Evolutionary conservation across 2,113 vertebrate genomes (phyloP).

Genomic region (Cyprinus carpio): DNA sequence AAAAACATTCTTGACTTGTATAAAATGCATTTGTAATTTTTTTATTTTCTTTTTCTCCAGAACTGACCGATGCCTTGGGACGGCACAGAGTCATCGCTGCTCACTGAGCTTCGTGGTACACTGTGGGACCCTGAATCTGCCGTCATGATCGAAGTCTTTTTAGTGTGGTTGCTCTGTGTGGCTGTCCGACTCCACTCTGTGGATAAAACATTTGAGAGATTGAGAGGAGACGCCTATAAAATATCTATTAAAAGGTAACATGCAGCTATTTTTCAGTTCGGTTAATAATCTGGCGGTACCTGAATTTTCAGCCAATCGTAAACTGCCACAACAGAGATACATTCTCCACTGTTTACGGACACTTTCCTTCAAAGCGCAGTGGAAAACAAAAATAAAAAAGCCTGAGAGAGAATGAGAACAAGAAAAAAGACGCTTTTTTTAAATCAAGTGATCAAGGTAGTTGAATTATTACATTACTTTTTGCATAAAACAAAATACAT

Average conservation of each 20-base stretch:
- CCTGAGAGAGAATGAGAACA: conserved; percentile 72
- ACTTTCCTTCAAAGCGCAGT: conserved; percentile 91
- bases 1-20: neutral
- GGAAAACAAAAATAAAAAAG: conserved; percentile 94
- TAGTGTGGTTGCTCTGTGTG: conserved; percentile 57
- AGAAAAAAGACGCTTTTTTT: neutral
- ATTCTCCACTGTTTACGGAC: conserved; percentile 92
- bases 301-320: conserved; percentile 88
- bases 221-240: neutral
- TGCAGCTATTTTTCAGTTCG: neutral
- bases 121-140: neutral
- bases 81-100: conserved; percentile 50
- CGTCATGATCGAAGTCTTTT: conserved; percentile 46
- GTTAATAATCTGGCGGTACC: conserved; percentile 65
- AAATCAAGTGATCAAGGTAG: neutral
- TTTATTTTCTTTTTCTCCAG: neutral
- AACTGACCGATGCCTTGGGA: conserved; percentile 60
- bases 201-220: neutral
- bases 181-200: conserved; percentile 77
- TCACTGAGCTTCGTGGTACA: conserved; percentile 61
- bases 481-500: neutral
- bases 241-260: neutral
- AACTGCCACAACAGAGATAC: conserved; percentile 90
- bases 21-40: neutral
- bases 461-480: neutral